Evolutionary conservation across 2,113 vertebrate genomes (phyloP).

Genomic region (Dipodomys merriami): DNA sequence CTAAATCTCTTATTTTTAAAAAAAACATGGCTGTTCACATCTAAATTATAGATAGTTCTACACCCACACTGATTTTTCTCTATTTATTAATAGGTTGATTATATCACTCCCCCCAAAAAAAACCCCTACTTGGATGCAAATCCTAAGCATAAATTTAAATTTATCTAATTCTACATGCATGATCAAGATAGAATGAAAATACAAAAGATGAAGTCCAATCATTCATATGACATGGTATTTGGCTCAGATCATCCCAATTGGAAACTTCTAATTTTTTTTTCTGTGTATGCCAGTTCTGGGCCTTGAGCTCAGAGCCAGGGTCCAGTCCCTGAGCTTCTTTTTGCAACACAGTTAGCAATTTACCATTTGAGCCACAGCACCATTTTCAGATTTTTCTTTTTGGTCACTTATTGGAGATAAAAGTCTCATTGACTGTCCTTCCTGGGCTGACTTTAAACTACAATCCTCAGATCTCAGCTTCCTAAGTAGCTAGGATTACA

Average conservation of each 20-base stretch:
- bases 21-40: background rate
- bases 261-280: background rate
- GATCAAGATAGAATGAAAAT: constrained; percentile 29
- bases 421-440: no score
- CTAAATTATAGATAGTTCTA: background rate
- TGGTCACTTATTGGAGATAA: no score
- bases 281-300: no score
- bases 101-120: background rate
- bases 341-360: no score
- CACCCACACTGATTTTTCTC: background rate
- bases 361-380: no score
- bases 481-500: no score
- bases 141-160: constrained; percentile 30
- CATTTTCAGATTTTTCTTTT: no score
- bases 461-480: no score
- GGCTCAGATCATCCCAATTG: background rate
- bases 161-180: background rate
- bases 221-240: constrained; percentile 33
- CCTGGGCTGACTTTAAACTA: no score
- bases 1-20: background rate
- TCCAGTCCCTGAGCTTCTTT: no score
- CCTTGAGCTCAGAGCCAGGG: no score
- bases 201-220: constrained; percentile 15
- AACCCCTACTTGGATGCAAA: constrained; percentile 29
- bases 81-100: constrained; percentile 52